These are phyloP conservation scores for Bombus superbus DNA, from an alignment of 1,140 invertebrate species.

Conservation along the genomic window DNA sequence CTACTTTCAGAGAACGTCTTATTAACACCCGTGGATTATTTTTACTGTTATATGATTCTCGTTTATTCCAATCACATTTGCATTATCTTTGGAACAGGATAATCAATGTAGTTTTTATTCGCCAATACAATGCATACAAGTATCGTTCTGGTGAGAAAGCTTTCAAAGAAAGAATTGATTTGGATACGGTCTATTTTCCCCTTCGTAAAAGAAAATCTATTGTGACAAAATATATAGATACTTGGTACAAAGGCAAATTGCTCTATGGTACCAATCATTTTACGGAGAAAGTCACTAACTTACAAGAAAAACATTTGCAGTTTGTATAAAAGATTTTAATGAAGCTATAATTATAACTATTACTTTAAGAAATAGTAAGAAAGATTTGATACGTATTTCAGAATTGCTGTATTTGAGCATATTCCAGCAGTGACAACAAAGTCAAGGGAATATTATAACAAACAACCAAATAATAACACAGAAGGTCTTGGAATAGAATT, in stretches of 20 bases:
- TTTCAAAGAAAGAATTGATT: conserved; percentile 79
- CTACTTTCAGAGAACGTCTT: conserved; percentile 84
- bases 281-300: conserved; percentile 84
- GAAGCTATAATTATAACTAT: background rate
- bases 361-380: background rate
- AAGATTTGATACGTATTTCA: conserved; percentile 69
- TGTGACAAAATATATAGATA: conserved; percentile 84
- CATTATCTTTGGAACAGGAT: conserved; percentile 90
- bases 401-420: conserved; percentile 87
- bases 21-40: conserved; percentile 88
- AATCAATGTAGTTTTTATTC: conserved; percentile 89
- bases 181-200: conserved; percentile 89
- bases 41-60: conserved; percentile 87
- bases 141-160: conserved; percentile 70
- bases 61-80: conserved; percentile 86
- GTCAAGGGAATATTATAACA: conserved; percentile 74
- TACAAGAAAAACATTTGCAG: conserved; percentile 79
- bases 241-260: conserved; percentile 85
- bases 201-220: conserved; percentile 81
- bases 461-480: conserved; percentile 58
- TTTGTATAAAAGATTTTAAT: conserved; percentile 39
- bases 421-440: conserved; percentile 86
- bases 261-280: conserved; percentile 84
- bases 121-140: conserved; percentile 80
- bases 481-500: conserved; percentile 85